Conservation (phyloP, 2,797 vertebrate genomes). For the Epinephelus malabaricus region DNA sequence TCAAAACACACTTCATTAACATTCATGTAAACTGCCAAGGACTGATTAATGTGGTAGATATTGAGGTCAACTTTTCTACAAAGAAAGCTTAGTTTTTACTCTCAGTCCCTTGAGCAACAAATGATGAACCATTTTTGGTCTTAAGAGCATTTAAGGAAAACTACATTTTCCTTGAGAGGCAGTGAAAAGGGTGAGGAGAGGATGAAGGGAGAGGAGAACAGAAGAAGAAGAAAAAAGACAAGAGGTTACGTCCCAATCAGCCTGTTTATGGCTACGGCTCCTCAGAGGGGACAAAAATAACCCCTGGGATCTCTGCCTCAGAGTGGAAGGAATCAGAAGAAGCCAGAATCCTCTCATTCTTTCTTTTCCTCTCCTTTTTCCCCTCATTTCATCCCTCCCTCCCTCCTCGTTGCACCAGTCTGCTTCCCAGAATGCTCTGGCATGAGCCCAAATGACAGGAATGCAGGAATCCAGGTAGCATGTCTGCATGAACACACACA, state of each 20-base stretch:
- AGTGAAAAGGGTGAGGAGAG: background rate
- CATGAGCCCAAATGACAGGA: conserved; percentile 75
- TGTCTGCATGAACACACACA: conserved; percentile 36
- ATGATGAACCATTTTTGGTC: background rate
- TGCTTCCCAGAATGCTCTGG: conserved; percentile 77
- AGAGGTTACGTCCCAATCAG: conserved; percentile 57
- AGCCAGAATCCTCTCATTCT: conserved; percentile 61
- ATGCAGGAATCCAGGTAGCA: conserved; percentile 84
- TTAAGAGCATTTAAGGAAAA: background rate
- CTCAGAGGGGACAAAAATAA: conserved; percentile 64
- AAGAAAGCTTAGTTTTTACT: conserved; percentile 1
- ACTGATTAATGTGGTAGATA: background rate
- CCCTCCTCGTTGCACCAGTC: conserved; percentile 32
- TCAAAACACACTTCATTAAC: background rate
- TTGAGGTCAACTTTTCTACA: background rate
- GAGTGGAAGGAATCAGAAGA: conserved; percentile 58
- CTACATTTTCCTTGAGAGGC: background rate
- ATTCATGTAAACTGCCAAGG: background rate
- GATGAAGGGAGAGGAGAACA: conserved; percentile 3
- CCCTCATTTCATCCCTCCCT: conserved; percentile 47
- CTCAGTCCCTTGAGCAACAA: background rate
- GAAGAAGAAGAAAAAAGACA: conserved; percentile 14
- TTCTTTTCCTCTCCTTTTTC: conserved; percentile 41
- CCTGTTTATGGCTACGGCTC: conserved; percentile 58
- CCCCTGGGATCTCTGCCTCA: conserved; percentile 51